Base-by-base conservation (phyloP, 2,888 invertebrate genomes). In the Scaptodrosophila latifasciaeformis region DNA sequence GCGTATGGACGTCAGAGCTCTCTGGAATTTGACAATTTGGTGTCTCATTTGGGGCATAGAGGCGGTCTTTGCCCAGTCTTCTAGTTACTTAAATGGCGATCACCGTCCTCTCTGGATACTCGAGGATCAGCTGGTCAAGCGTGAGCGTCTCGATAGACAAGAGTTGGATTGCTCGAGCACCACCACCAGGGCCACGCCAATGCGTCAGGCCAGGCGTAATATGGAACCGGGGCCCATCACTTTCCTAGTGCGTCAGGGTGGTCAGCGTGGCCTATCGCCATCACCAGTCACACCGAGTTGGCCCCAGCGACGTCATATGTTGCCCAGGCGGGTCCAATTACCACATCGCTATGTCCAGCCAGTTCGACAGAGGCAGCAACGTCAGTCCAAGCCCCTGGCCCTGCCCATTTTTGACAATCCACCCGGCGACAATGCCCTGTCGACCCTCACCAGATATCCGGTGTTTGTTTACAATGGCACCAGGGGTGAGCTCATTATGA, bases 71-170 rank as follows among this genome's bases (percentile, higher is more conserved):
- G 65, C 21, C 51, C 5, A 48, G 43, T 54, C 35, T 21, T 50
- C 46, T 31, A 67, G 31, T 34, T 83, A 79, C 46, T 39, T 84
- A 44, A 67, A 71, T 30, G 59, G 56, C 0, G 62, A 54, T 0
- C 63, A 79, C 31, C 74, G 78, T 0, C 85, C 85, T 1, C 60
- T 84, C 0, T 84, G 84, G 84, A 81, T 84, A 54, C 67, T 84
- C 9, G 74, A 84, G 30, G 84, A 85, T 39, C 69, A 71, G 44
- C 66, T 71, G 40, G 42, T 49, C 19, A 70, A 65, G 21, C 54
- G 54, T 1, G 61, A 62, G 18, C 40, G 59, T 0, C 54, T 45
- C 4, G 64, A 67, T 1, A 18, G 50, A 3, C 47, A 18, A 1
- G 55, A 60, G 18, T 35, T 43, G 12, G 21, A 66, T 4, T 59